Evolutionary conservation across 2,113 vertebrate species (phyloP).

Genomic region (Microcebus murinus): DNA sequence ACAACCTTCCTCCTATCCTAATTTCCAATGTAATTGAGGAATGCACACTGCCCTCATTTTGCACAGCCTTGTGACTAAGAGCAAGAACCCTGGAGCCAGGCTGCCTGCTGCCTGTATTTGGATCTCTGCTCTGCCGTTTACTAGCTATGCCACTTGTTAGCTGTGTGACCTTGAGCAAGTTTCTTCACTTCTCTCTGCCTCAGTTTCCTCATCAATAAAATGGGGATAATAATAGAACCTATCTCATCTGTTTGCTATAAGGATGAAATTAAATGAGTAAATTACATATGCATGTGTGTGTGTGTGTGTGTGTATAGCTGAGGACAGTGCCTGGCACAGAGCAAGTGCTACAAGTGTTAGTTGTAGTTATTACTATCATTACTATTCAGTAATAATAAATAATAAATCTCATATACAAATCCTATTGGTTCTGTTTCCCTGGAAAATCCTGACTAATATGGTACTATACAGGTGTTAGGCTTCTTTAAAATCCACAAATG

Average conservation of each 20-base stretch:
- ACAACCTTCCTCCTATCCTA: background rate
- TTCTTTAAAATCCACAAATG: conserved; percentile 1
- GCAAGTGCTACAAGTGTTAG: background rate
- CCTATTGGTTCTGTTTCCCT: background rate
- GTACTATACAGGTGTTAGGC: background rate
- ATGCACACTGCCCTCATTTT: background rate
- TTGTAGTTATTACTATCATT: background rate
- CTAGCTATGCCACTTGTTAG: background rate
- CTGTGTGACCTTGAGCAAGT: background rate
- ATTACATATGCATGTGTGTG: background rate
- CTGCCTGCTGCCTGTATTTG: background rate
- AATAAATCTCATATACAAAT: background rate
- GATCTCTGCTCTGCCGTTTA: background rate
- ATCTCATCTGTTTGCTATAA: background rate
- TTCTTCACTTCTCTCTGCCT: background rate
- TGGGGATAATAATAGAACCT: background rate
- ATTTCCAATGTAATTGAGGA: background rate
- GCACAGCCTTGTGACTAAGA: background rate
- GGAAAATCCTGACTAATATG: background rate
- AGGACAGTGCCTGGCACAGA: background rate
- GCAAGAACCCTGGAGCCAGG: background rate
- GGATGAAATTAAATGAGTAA: background rate
- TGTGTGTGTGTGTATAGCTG: background rate
- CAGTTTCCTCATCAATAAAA: conserved; percentile 4
- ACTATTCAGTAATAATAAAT: background rate